Evolutionary conservation across 1,140 invertebrate species (phyloP).

Genomic region (Lethocerus indicus): DNA sequence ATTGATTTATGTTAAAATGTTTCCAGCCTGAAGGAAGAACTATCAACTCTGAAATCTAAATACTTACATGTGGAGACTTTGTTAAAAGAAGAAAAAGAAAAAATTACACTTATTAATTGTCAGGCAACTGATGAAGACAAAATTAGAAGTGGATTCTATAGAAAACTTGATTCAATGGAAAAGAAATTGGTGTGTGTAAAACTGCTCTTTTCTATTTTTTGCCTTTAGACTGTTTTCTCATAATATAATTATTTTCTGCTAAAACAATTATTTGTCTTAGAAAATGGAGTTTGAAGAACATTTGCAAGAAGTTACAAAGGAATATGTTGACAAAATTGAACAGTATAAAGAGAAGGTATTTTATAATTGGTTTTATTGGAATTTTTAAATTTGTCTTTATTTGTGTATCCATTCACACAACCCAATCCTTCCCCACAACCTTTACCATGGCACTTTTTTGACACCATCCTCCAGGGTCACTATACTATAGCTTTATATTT

Average conservation of each 20-base stretch:
- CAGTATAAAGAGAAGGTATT: conserved; percentile 4
- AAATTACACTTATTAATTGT: not conserved
- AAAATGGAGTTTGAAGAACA: conserved; percentile 4
- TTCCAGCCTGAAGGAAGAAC: not conserved
- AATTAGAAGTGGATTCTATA: not conserved
- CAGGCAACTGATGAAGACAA: not conserved
- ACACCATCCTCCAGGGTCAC: too few species aligned
- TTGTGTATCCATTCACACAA: too few species aligned
- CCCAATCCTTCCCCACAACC: too few species aligned
- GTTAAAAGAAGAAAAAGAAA: not conserved
- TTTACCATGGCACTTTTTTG: too few species aligned
- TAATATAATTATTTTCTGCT: too few species aligned
- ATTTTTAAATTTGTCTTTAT: too few species aligned
- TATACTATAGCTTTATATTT: too few species aligned
- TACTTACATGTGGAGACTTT: not conserved
- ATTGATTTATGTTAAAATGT: too few species aligned
- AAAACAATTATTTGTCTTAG: too few species aligned
- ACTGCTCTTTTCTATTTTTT: too few species aligned
- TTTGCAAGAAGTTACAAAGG: not conserved
- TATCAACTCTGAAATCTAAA: not conserved
- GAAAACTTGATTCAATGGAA: not conserved
- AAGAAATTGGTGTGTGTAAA: conserved; percentile 6
- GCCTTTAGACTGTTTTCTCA: too few species aligned
- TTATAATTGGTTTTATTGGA: not conserved
- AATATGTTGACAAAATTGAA: conserved; percentile 3